Conservation (phyloP, 2,113 vertebrate genomes). For the Gorilla gorilla region DNA sequence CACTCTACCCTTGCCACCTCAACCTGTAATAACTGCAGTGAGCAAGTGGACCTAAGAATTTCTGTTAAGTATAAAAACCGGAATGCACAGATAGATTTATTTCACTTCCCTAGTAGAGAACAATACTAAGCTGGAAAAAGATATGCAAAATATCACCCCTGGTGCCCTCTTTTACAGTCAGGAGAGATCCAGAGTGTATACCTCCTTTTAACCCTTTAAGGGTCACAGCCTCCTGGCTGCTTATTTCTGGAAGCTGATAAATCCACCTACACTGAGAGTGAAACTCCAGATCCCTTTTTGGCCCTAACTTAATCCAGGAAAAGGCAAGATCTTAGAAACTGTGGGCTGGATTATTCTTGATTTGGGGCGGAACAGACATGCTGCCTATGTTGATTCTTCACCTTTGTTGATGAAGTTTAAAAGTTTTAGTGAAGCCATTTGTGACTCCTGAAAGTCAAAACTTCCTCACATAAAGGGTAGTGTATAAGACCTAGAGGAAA, state of each 20-base stretch:
- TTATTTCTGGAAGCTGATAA: background rate
- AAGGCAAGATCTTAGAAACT: background rate
- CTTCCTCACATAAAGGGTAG: background rate
- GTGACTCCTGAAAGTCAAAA: background rate
- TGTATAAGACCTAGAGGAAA: background rate
- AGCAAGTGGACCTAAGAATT: too few species aligned
- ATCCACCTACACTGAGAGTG: background rate
- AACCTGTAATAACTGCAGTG: background rate
- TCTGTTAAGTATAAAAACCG: too few species aligned
- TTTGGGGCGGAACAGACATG: background rate
- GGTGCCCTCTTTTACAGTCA: rapidly evolving
- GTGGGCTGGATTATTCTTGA: background rate
- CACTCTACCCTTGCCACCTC: background rate
- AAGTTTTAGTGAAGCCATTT: background rate
- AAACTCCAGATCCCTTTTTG: background rate
- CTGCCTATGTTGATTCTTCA: background rate
- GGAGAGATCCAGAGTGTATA: rapidly evolving
- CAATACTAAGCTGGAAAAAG: too few species aligned
- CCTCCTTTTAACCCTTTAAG: background rate
- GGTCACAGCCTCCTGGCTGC: background rate
- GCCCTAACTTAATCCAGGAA: background rate
- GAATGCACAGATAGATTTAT: too few species aligned
- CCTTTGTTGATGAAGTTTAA: background rate
- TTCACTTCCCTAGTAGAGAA: too few species aligned
- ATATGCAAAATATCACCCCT: too few species aligned